A percentile compares a stretch with the other conserved stretches of the same genome.
Evolutionary conservation across 2,113 vertebrate genomes (phyloP).

Genomic region (Axis porcinus): DNA sequence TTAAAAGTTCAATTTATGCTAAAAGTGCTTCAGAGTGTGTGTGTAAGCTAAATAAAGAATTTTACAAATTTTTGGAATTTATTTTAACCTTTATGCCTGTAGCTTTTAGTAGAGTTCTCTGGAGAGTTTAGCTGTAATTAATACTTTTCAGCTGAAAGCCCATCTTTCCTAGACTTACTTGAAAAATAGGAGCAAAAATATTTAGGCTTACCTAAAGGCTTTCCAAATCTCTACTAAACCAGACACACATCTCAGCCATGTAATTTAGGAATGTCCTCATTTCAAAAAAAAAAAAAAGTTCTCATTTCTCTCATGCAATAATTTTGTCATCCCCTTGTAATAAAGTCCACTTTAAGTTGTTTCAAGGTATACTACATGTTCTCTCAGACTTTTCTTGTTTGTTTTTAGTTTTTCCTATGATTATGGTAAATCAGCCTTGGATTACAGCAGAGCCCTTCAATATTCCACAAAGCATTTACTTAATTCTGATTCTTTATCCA

Average conservation of each 20-base stretch:
- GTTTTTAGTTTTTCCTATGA: background rate
- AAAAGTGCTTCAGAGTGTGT: background rate
- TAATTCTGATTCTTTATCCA: background rate
- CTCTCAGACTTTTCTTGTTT: background rate
- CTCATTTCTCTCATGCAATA: slow-evolving; percentile 47
- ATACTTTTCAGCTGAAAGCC: slow-evolving; percentile 62
- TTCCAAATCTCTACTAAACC: slow-evolving; percentile 70
- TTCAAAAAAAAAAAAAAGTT: slow-evolving; percentile 42
- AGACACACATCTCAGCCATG: slow-evolving; percentile 28
- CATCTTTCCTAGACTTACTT: slow-evolving; percentile 50
- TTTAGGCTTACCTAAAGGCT: slow-evolving; percentile 52
- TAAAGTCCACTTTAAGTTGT: slow-evolving; percentile 34
- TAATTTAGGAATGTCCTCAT: slow-evolving; percentile 50
- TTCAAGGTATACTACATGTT: slow-evolving; percentile 28
- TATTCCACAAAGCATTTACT: background rate
- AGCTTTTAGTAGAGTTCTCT: slow-evolving; percentile 54
- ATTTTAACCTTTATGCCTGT: slow-evolving; percentile 42
- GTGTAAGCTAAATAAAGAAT: background rate
- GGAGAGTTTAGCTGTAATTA: slow-evolving; percentile 73
- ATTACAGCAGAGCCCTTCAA: background rate
- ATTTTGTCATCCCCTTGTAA: slow-evolving; percentile 61
- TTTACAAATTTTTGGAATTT: slow-evolving; percentile 34
- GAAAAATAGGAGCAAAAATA: slow-evolving; percentile 38
- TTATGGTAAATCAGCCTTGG: background rate
- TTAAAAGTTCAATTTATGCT: background rate